Base-by-base conservation (phyloP, 2,888 invertebrate species). In the Acanthopleura granulata region DNA sequence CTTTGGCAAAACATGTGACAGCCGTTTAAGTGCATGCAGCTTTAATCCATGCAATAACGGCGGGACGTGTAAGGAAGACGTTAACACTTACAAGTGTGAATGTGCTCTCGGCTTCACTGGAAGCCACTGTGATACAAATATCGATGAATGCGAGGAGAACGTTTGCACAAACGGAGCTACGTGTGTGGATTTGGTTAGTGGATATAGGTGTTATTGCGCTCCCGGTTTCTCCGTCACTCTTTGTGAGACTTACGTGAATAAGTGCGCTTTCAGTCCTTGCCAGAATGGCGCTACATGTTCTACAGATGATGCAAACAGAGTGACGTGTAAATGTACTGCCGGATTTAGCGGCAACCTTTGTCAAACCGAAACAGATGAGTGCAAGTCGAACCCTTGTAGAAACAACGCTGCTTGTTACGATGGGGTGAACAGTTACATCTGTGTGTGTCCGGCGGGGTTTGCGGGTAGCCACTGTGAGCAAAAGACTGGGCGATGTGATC, bases 21-120 rank as follows among this genome's bases (percentile, higher is more conserved):
- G 6, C 12, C n/a, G 84, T 57, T 76, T 85, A 1, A 72, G 85
- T 75, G 85, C 85, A 62, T 86, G 87, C 72, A 22, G 40, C 0
- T 85, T 85, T 0, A 74, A 75, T 40, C 86, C 84, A 0, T 85
- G 85, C 72, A 18, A 76, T 29, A 81, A 86, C 74, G 80, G 78
- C 49, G 83, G 77, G 0, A 80, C 75, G 11, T 85, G 85, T 75
- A 18, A 57, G 25, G 76, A 82, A 40, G 61, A 50, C 0, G 66
- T 79, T 62, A 50, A 72, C 18, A 62, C 66, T 1, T 81, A 72
- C 62, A 57, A 16, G 27, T 84, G 84, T 78, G 29, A 18, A 0
- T 84, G 83, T 78, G 50, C 50, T 14, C 29, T 49, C 15, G 83
- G 83, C 1, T 83, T 62, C 49, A 75, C 69, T 25, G 85, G 84